Percentiles rank a stretch among this genome's conserved stretches.
These are phyloP conservation scores for Diarsia rubi DNA, from an alignment of 2,888 invertebrate species.

Conservation along the genomic window DNA sequence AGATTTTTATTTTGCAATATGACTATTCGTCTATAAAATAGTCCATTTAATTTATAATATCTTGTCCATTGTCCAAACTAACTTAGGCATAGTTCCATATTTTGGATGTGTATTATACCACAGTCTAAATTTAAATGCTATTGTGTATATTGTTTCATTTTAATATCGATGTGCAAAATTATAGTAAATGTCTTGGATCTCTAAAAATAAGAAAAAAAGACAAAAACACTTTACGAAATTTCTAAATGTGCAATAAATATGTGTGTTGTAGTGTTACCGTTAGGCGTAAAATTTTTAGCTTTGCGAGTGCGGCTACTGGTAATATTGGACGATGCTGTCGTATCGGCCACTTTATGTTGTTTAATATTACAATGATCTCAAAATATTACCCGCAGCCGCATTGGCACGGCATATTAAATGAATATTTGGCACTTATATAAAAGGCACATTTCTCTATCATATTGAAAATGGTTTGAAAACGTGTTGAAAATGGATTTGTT, in stretches of 20 bases:
- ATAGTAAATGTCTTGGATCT: constrained; percentile 91
- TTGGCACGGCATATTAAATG: constrained; percentile 84
- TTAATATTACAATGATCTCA: constrained; percentile 86
- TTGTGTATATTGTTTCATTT: constrained; percentile 90
- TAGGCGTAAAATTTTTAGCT: constrained; percentile 88
- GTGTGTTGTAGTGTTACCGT: constrained; percentile 91
- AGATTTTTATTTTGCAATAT: constrained; percentile 80
- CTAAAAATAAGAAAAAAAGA: constrained; percentile 90
- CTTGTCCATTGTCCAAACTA: constrained; percentile 90
- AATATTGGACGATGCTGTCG: constrained; percentile 68
- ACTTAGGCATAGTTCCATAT: constrained; percentile 89
- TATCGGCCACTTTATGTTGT: constrained; percentile 77
- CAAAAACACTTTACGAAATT: constrained; percentile 91
- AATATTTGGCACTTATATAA: constrained; percentile 90
- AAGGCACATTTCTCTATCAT: constrained; percentile 90
- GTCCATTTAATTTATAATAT: constrained; percentile 86
- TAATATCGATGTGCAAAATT: constrained; percentile 90
- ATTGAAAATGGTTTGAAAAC: constrained; percentile 90
- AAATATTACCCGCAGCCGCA: constrained; percentile 80
- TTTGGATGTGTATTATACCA: constrained; percentile 90
- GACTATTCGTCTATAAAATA: constrained; percentile 78
- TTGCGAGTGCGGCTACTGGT: constrained; percentile 78
- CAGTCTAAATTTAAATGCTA: constrained; percentile 88
- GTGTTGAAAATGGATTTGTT: constrained; percentile 91
- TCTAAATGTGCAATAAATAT: constrained; percentile 92